Percentiles rank a stretch among this genome's conserved stretches.
These are phyloP conservation scores for Tokudaia tokunoshimensis DNA, from an alignment of 2,797 vertebrate genomes.

Conservation along the genomic window DNA sequence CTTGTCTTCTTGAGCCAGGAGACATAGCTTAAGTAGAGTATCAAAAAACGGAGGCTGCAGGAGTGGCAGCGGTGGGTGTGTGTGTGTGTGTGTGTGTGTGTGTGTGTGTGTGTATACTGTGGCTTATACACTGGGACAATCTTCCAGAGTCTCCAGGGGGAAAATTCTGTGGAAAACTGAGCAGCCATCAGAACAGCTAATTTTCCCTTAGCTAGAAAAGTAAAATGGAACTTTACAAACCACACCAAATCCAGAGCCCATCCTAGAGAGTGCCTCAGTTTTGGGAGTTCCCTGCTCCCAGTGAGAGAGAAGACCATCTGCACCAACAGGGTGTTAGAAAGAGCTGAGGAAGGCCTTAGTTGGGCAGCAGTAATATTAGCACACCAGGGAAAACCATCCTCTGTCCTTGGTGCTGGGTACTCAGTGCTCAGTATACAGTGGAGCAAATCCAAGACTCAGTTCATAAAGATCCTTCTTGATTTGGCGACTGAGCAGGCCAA, in stretches of 20 bases:
- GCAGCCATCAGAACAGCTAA: neutral
- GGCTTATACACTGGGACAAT: neutral
- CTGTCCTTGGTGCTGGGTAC: neutral
- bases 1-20: neutral
- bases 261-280: neutral
- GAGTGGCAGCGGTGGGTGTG: no score
- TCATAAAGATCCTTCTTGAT: neutral
- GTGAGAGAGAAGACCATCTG: neutral
- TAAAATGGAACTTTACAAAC: neutral
- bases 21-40: neutral
- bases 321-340: neutral
- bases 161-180: neutral
- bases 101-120: neutral
- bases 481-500: neutral
- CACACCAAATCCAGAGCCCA: neutral
- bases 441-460: neutral
- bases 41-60: neutral
- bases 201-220: neutral
- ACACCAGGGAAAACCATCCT: neutral
- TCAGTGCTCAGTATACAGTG: neutral
- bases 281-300: neutral
- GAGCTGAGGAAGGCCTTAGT: neutral
- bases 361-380: neutral
- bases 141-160: neutral
- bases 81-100: no score